Base-by-base conservation (phyloP, 2,113 vertebrate species). In the Leptosomus discolor region DNA sequence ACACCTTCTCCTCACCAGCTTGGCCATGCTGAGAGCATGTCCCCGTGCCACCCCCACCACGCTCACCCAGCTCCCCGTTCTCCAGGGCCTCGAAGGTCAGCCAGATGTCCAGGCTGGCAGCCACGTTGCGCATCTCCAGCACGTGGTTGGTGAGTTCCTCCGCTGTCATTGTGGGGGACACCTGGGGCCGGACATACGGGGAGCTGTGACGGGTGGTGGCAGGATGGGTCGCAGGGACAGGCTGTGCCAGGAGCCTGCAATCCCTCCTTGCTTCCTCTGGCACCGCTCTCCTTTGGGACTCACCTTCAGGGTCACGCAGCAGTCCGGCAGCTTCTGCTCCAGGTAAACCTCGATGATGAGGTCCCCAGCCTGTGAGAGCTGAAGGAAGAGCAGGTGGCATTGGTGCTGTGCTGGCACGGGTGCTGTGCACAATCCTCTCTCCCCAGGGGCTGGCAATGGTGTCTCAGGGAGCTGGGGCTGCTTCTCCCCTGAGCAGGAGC, bases 111-210 rank as follows among this genome's bases (percentile, higher is more conserved):
- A 97, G 98, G 85, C 99, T 99, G 20, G 99, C 97, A 0, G 98
- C 97, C 64, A 99, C 97, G 0, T 98, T 99, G 97, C 99, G 98
- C 98, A 99, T 99, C 96, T 99, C 99, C 83, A 99, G 98, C 70
- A 99, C 99, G 92, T 99, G 99, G 95, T 99, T 99, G 92, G 99
- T 99, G 93, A 99, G 98, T 58, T 99, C 99, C 97, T 99, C 99
- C 0, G 99, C 99, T 7, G 99, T 99, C 99, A 99, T 99, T 1
- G 98, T 98, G 63, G 99, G 99, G 39, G 99, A 99, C 77, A 99
- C 99, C 99, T 99, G 63, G 81, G 56, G 43, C 29, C 56, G 0
- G 83, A 84, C 46, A 95, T 27, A 94, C 0, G 1, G n/a, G 74
- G 11, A 63, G 37, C 65, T 85, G 69, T 0, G 0, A 30, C 19